Evolutionary conservation across 2,113 vertebrate genomes (phyloP).

Genomic region (Poicephalus meyeri): DNA sequence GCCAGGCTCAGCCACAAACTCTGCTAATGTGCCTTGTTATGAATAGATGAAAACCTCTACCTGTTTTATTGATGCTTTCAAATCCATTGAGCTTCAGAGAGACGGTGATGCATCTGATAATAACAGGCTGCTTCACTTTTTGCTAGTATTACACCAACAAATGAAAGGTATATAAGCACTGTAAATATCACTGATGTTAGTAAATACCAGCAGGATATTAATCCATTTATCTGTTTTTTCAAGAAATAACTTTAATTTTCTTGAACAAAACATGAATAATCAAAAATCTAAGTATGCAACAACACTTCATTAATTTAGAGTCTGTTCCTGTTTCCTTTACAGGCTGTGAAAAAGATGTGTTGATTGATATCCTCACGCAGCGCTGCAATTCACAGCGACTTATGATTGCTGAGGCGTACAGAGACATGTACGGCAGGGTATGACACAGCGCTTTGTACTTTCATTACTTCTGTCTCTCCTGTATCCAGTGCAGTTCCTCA

Average conservation of each 20-base stretch:
- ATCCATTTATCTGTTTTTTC: not conserved
- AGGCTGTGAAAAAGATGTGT: conserved; percentile 79
- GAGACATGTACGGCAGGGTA: conserved; percentile 74
- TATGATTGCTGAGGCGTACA: conserved; percentile 73
- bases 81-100: not conserved
- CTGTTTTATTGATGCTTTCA: not conserved
- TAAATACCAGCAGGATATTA: not conserved
- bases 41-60: not conserved
- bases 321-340: conserved; percentile 6
- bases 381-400: conserved; percentile 75
- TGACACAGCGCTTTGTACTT: not conserved
- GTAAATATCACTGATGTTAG: not conserved
- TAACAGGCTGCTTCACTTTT: not conserved
- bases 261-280: not conserved
- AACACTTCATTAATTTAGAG: not conserved
- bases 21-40: not conserved
- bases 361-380: conserved; percentile 78
- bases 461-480: not conserved
- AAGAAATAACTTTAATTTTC: not conserved
- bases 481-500: not conserved
- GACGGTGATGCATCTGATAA: not conserved
- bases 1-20: not conserved
- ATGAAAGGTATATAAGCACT: not conserved
- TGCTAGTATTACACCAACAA: not conserved
- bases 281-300: not conserved